Evolutionary conservation across 2,888 invertebrate genomes (phyloP).

Genomic region (Chrysolina americana): DNA sequence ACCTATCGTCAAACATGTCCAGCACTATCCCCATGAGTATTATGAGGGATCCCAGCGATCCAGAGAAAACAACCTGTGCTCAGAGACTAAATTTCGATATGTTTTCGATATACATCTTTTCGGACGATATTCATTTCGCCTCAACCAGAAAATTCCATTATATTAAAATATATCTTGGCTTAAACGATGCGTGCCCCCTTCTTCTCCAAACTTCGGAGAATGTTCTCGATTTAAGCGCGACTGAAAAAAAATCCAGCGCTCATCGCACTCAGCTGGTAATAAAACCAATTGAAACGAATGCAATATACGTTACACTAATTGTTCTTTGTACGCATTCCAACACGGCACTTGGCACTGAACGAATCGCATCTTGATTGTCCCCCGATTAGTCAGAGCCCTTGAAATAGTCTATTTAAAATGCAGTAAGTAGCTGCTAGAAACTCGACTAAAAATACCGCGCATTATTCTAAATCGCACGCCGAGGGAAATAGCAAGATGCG

Average conservation of each 20-base stretch:
- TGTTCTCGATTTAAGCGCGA: too few relatives aligned
- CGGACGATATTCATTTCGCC: too few relatives aligned
- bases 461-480: background rate
- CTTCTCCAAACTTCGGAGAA: too few relatives aligned
- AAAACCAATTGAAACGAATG: background rate
- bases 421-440: slow-evolving; percentile 9
- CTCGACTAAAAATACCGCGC: slow-evolving; percentile 6
- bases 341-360: background rate
- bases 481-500: slow-evolving; percentile 2
- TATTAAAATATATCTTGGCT: too few relatives aligned
- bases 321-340: slow-evolving; percentile 12
- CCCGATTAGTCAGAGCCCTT: slow-evolving; percentile 16
- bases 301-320: background rate
- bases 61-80: too few relatives aligned
- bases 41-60: too few relatives aligned
- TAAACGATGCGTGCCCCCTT: too few relatives aligned
- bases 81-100: too few relatives aligned
- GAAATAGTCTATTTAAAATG: slow-evolving; percentile 19
- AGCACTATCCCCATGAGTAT: too few relatives aligned
- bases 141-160: too few relatives aligned
- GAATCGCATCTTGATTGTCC: slow-evolving; percentile 10
- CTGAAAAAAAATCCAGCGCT: background rate
- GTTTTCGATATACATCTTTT: too few relatives aligned
- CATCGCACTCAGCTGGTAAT: background rate
- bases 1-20: too few relatives aligned